Conservation (phyloP, 2,113 vertebrate species). For the Sprattus sprattus region DNA sequence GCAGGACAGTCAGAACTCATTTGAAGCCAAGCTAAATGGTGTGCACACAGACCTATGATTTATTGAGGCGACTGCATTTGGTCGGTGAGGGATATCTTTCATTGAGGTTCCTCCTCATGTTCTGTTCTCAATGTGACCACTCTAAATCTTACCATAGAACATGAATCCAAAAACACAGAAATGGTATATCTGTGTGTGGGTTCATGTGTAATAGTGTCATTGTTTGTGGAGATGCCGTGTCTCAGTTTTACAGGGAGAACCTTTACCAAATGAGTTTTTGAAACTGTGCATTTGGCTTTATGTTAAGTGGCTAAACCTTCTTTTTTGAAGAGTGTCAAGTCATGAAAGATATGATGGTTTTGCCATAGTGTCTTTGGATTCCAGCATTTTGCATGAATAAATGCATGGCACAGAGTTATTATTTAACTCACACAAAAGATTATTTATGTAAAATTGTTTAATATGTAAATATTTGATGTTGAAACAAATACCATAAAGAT, state of each 20-base stretch:
- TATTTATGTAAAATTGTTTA: not conserved
- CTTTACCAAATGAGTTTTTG: not conserved
- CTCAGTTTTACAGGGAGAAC: not conserved
- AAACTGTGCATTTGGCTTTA: not conserved
- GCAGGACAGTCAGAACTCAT: not conserved
- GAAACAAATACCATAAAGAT: not conserved
- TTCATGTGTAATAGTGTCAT: not conserved
- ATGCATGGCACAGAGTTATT: not conserved
- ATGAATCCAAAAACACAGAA: not conserved
- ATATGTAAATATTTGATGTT: not conserved
- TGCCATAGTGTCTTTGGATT: not conserved
- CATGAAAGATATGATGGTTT: not conserved
- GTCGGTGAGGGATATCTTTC: no score
- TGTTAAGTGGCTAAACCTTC: not conserved
- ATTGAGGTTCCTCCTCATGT: no score
- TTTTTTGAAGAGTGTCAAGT: not conserved
- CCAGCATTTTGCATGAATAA: not conserved
- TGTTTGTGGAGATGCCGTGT: no score
- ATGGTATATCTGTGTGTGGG: not conserved
- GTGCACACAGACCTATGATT: no score
- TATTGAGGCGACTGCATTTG: no score
- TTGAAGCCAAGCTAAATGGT: not conserved
- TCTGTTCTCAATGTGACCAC: no score
- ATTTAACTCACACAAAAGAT: not conserved
- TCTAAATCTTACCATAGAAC: not conserved